Evolutionary conservation across 2,113 vertebrate genomes (phyloP).

Genomic region (Miniopterus natalensis): DNA sequence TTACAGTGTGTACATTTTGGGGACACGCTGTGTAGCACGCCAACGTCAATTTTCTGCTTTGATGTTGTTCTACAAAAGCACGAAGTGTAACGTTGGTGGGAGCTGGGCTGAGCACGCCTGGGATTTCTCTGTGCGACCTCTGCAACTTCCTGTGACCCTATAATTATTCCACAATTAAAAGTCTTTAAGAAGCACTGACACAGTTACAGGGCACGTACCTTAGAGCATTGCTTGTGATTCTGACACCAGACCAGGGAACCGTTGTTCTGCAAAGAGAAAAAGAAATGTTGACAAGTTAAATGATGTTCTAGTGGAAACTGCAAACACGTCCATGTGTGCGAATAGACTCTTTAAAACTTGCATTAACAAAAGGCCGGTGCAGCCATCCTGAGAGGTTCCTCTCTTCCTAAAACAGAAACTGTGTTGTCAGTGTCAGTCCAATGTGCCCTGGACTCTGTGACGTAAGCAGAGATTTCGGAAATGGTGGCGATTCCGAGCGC

Average conservation of each 20-base stretch:
- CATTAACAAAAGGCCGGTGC: neutral
- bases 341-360: neutral
- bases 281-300: conserved; percentile 20
- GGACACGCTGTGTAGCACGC: neutral
- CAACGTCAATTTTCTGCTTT: neutral
- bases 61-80: fast-evolving
- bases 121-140: neutral
- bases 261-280: conserved; percentile 92
- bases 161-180: neutral
- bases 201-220: conserved; percentile 88
- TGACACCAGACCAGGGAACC: conserved; percentile 98
- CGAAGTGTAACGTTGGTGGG: fast-evolving
- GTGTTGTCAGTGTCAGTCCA: neutral
- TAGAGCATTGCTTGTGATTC: conserved; percentile 98
- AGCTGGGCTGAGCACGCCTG: fast-evolving
- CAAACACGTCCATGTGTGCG: fast-evolving
- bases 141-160: too few relatives aligned
- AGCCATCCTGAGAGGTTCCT: neutral
- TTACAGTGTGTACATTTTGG: too few relatives aligned
- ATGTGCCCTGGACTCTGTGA: neutral
- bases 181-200: too few relatives aligned
- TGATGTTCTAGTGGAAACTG: neutral
- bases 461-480: neutral
- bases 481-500: too few relatives aligned
- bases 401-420: neutral